A percentile compares a stretch with the other conserved stretches of the same genome.
Evolutionary conservation across 2,888 invertebrate genomes (phyloP).

Genomic region (Pecten maximus): DNA sequence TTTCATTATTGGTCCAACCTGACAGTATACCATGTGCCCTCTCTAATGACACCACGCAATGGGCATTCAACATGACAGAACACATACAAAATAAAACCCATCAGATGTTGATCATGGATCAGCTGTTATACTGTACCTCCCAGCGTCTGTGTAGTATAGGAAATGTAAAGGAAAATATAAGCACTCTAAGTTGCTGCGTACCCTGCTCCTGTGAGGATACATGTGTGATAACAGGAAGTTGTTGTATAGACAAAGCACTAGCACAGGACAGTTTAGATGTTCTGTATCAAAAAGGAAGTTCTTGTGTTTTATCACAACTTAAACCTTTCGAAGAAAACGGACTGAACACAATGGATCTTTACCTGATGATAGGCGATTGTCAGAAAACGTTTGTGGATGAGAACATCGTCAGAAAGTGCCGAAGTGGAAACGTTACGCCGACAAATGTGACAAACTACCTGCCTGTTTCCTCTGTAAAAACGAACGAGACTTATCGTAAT

Average conservation of each 20-base stretch:
- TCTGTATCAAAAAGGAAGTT: not conserved
- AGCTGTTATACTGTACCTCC: not conserved
- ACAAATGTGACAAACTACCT: not conserved
- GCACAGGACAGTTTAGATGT: not conserved
- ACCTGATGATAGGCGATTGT: not conserved
- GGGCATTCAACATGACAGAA: not conserved
- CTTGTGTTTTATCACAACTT: constrained; percentile 1
- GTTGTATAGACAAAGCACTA: constrained; percentile 7
- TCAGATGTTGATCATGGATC: not conserved
- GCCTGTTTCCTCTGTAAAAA: not conserved
- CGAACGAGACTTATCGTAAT: not conserved
- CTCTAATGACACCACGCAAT: not conserved
- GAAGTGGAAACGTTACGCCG: not conserved
- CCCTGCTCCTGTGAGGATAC: not conserved
- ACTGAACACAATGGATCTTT: not conserved
- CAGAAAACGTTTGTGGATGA: not conserved
- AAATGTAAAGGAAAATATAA: not conserved
- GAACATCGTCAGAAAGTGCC: not conserved
- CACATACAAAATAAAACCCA: not conserved
- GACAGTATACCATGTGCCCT: too few species aligned
- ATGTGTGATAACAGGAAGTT: not conserved
- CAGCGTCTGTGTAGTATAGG: not conserved
- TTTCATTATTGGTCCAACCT: not conserved
- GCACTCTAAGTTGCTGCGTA: not conserved
- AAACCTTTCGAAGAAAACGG: constrained; percentile 16